Percentiles rank a stretch among this genome's conserved stretches.
Evolutionary conservation across 1,140 invertebrate genomes (phyloP).

Genomic region (Caenorhabditis inopinata): DNA sequence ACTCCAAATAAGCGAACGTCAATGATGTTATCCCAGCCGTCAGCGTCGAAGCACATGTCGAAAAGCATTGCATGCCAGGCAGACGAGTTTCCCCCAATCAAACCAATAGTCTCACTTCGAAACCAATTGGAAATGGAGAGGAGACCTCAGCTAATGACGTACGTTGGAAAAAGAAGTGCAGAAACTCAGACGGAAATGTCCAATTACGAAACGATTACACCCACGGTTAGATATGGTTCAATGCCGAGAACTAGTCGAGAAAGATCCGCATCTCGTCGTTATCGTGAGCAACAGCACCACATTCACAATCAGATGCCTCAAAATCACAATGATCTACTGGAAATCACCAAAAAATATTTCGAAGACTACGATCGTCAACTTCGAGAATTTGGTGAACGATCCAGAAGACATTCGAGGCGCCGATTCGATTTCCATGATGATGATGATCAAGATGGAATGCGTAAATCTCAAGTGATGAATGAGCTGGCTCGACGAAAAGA

Average conservation of each 20-base stretch:
- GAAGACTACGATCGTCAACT: conserved; percentile 57
- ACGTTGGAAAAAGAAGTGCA: conserved; percentile 27
- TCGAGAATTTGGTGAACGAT: conserved; percentile 43
- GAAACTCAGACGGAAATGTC: conserved; percentile 34
- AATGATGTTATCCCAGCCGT: background rate
- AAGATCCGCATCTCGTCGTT: conserved; percentile 6
- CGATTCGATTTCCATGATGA: conserved; percentile 51
- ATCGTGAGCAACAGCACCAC: conserved; percentile 26
- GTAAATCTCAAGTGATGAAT: conserved; percentile 51
- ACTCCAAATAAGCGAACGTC: background rate
- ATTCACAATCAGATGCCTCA: background rate
- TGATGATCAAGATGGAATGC: conserved; percentile 53
- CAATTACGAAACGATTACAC: conserved; percentile 19
- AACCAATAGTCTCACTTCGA: background rate
- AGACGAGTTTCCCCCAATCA: conserved; percentile 18
- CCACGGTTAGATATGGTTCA: conserved; percentile 17
- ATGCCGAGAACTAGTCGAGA: conserved; percentile 20
- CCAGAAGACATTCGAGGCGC: conserved; percentile 13
- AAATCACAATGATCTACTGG: conserved; percentile 49
- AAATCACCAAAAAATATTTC: conserved; percentile 54
- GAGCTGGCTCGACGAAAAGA: conserved; percentile 56
- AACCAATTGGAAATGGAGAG: conserved; percentile 32
- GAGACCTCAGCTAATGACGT: conserved; percentile 1
- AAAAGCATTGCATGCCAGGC: conserved; percentile 11
- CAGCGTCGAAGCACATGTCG: background rate